phyloP scores from a whole-genome alignment of 2,888 invertebrate species.

The Hypena proboscidalis region DNA sequence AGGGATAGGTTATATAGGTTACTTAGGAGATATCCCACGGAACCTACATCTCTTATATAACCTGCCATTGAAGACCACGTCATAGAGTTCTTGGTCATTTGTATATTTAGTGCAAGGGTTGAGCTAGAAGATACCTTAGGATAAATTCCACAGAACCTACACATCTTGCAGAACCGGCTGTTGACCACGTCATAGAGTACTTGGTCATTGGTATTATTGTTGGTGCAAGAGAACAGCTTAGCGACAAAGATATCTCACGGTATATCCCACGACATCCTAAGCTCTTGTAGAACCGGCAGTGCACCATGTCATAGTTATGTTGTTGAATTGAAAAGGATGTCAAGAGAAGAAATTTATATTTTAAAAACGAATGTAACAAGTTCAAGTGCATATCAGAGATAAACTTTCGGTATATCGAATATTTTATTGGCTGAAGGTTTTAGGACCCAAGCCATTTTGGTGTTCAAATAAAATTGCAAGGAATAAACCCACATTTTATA shows the following conservation, averaged over 20 bases:
- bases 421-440: too few relatives aligned
- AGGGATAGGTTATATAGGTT: slow-evolving; percentile 13
- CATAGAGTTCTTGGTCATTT: slow-evolving; percentile 26
- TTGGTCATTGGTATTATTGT: slow-evolving; percentile 7
- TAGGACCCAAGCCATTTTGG: too few relatives aligned
- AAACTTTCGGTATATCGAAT: too few relatives aligned
- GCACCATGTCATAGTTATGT: too few relatives aligned
- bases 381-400: too few relatives aligned
- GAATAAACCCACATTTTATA: too few relatives aligned
- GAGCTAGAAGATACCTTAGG: slow-evolving; percentile 9
- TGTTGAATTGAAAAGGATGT: too few relatives aligned
- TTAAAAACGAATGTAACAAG: too few relatives aligned
- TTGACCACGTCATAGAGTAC: slow-evolving; percentile 27
- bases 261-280: slow-evolving; percentile 33
- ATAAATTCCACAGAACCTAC: slow-evolving; percentile 30
- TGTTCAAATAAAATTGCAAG: too few relatives aligned
- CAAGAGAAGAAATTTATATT: too few relatives aligned
- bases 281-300: too few relatives aligned
- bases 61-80: slow-evolving; percentile 27
- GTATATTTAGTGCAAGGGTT: slow-evolving; percentile 15
- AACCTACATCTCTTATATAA: slow-evolving; percentile 29
- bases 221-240: slow-evolving; percentile 17
- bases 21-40: slow-evolving; percentile 26
- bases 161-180: slow-evolving; percentile 34
- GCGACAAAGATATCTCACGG: slow-evolving; percentile 10